Conservation (phyloP, 2,113 vertebrate species). For the Gulo gulo region DNA sequence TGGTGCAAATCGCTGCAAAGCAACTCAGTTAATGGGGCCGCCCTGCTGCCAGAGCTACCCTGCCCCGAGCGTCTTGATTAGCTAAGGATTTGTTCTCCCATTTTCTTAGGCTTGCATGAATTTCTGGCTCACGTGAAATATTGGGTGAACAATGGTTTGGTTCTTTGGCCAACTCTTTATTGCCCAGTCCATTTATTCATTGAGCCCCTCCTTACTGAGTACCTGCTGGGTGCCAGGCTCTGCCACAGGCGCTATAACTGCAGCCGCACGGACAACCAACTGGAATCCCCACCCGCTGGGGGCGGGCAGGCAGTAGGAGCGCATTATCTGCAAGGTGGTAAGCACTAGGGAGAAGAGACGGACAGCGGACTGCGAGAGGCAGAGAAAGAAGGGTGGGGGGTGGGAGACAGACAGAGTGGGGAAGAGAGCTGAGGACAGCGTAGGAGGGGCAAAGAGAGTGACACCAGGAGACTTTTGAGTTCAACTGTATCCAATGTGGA, state of each 20-base stretch:
- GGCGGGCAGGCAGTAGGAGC: neutral
- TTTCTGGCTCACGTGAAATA: constrained; percentile 1
- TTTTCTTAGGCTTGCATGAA: neutral
- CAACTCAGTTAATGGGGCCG: neutral
- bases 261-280: neutral
- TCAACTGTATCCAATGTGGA: neutral
- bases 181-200: neutral
- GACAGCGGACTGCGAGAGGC: too few relatives aligned
- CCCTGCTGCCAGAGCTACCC: neutral
- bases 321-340: neutral
- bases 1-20: neutral
- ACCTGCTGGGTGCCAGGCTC: neutral
- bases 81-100: neutral
- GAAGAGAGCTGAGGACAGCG: neutral
- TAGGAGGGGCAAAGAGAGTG: neutral
- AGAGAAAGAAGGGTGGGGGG: neutral
- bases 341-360: neutral
- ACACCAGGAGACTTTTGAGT: neutral
- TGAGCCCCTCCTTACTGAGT: neutral
- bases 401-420: neutral
- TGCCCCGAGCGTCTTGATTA: neutral
- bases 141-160: neutral
- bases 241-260: neutral
- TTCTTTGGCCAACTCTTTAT: neutral
- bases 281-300: neutral